These are phyloP conservation scores for Galerucella pusilla DNA, from an alignment of 2,888 invertebrate species.

Conservation along the genomic window DNA sequence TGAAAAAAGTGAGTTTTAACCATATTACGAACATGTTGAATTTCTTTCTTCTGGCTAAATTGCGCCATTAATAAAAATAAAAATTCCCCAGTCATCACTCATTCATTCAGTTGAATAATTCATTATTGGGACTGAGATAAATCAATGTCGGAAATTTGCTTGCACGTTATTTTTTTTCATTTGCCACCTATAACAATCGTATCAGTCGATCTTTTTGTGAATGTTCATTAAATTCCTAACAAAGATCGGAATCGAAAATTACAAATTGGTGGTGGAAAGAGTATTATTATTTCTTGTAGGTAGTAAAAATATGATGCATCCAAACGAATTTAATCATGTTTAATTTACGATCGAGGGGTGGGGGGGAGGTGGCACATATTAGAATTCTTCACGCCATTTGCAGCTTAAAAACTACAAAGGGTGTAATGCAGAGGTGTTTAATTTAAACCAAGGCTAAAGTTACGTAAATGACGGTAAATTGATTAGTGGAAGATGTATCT, in stretches of 20 bases:
- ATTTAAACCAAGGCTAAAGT: neutral
- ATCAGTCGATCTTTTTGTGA: slow-evolving; percentile 3
- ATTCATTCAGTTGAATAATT: slow-evolving; percentile 5
- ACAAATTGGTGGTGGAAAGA: neutral
- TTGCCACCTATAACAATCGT: neutral
- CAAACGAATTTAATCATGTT: neutral
- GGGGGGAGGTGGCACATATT: too few relatives aligned
- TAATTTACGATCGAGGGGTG: neutral
- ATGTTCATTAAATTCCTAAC: slow-evolving; percentile 19
- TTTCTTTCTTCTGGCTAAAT: too few relatives aligned
- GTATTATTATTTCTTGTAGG: neutral
- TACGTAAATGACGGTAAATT: neutral
- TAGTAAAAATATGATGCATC: neutral
- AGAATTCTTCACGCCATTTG: too few relatives aligned
- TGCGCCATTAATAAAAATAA: slow-evolving; percentile 2
- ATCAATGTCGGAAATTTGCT: slow-evolving; percentile 12
- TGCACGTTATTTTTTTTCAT: neutral
- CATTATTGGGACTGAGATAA: neutral
- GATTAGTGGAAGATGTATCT: neutral
- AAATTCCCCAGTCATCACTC: neutral
- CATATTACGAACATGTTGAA: too few relatives aligned
- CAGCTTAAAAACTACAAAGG: neutral
- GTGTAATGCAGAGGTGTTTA: neutral
- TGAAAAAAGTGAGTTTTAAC: too few relatives aligned
- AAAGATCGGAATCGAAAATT: neutral